Conservation (phyloP, 2,113 vertebrate species). For the Galemys pyrenaicus region DNA sequence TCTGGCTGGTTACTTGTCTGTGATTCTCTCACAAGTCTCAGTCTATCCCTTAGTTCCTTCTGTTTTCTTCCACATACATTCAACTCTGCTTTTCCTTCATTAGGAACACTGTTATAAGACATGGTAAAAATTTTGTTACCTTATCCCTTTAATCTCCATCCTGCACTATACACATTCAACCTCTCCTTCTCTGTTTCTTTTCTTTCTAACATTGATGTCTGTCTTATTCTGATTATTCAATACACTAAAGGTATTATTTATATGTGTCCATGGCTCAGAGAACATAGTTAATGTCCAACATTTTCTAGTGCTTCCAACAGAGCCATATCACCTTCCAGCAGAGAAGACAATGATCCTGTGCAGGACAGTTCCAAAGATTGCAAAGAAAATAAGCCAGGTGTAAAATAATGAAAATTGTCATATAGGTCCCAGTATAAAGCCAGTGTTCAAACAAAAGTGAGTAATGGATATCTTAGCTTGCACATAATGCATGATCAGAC, state of each 20-base stretch:
- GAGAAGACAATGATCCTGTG: not conserved
- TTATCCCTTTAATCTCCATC: not conserved
- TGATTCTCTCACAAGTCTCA: not conserved
- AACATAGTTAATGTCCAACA: not conserved
- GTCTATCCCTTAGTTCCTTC: not conserved
- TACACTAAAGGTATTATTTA: not conserved
- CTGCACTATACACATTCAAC: accelerated
- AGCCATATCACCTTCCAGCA: not conserved
- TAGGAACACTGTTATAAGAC: not conserved
- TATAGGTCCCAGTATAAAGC: not conserved
- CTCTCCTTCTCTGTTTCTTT: not conserved
- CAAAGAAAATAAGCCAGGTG: not conserved
- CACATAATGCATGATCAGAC: not conserved
- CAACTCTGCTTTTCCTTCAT: not conserved
- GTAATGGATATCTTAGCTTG: conserved; percentile 11
- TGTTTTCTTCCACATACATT: not conserved
- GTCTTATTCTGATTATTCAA: conserved; percentile 16
- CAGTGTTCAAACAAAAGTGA: not conserved
- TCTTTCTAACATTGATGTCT: not conserved
- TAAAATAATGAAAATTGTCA: not conserved
- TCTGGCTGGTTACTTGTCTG: not conserved
- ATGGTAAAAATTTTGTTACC: not conserved
- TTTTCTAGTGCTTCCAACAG: not conserved
- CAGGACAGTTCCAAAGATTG: not conserved
- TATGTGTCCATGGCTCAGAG: not conserved